A percentile compares a stretch with the other conserved stretches of the same genome.
Evolutionary conservation across 2,888 invertebrate genomes (phyloP).

Genomic region (Zootermopsis nevadensis): DNA sequence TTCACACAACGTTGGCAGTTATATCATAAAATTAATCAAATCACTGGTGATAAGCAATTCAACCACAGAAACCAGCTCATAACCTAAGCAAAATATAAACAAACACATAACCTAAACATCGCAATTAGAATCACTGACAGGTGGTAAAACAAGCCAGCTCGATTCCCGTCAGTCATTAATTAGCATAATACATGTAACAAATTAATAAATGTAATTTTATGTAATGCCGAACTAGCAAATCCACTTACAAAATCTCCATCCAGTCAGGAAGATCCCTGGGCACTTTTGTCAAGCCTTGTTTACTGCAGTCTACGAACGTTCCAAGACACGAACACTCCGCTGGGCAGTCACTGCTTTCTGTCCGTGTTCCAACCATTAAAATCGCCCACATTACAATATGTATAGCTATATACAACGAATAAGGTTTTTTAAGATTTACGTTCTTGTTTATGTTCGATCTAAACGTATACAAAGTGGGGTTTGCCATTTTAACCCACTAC

Average conservation of each 20-base stretch:
- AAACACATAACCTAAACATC: no score
- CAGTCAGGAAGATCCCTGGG: constrained; percentile 79
- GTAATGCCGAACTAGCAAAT: no score
- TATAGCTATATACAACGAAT: not conserved
- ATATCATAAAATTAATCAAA: no score
- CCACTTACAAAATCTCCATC: constrained; percentile 79
- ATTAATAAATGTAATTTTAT: not conserved
- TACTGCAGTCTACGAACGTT: constrained; percentile 80
- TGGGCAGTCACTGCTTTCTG: constrained; percentile 68
- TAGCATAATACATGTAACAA: not conserved
- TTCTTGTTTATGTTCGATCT: not conserved
- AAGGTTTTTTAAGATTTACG: not conserved
- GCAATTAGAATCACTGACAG: not conserved
- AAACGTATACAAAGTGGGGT: not conserved
- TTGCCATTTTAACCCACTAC: constrained; percentile 39
- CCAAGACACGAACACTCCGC: constrained; percentile 78
- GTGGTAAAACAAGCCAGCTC: not conserved
- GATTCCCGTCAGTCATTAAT: not conserved
- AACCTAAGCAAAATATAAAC: no score
- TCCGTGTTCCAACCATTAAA: constrained; percentile 20
- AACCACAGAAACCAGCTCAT: no score
- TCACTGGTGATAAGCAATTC: no score
- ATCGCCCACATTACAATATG: constrained; percentile 7
- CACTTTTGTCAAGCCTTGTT: constrained; percentile 75
- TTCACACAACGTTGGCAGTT: no score